Base-by-base conservation (phyloP, 2,113 vertebrate species). In the Crotalus viridis region DNA sequence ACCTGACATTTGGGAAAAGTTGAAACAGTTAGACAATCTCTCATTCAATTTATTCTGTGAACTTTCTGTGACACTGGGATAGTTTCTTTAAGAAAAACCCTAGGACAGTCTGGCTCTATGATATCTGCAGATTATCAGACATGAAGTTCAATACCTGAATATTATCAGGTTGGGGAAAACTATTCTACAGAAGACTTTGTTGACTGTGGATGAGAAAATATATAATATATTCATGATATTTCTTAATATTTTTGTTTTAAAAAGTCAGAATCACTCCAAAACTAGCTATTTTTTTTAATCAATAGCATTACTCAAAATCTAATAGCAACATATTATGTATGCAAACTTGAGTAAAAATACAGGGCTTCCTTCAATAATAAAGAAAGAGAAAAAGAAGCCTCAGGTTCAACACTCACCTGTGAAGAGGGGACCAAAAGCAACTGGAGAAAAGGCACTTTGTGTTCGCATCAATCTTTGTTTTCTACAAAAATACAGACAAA, bases 361-460 rank as follows among this genome's bases (percentile, higher is more conserved):
- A 2, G 19, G 3, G 0, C 7, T 43, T 85, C 43, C 21, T 39
- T 59, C 26, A 33, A 54, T 43, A 39, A 22, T 7, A 39, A 26
- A 10, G 33, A 19, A 39, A 52, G 33, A 39, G 6, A 39, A 81
- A 81, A 6, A 21, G 6, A 81, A 39, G 7, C 0, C 4, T 26
- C 28, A 0, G 7, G 0, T 2, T 2, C 57, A 5, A 48, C 0
- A 39, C 98, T 99, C 98, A 99, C 99, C 99, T 92, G 99, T 99
- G 97, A 99, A 99, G 95, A 98, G 97, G 54, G 99, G 97, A 97
- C 98, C 98, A 96, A 99, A 99, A 96, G 98, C 98, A 91, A 98
- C 98, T 21, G 98, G 98, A 97, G 98, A 99, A 98, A 99, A 99
- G 98, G 98, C 99, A 99, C 99, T 99, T 98, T 99, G 99, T 96